Evolutionary conservation across 2,797 vertebrate species (phyloP), one percentile per base, ranked within the genome.

Genomic region (Acanthurus tractus): DNA sequence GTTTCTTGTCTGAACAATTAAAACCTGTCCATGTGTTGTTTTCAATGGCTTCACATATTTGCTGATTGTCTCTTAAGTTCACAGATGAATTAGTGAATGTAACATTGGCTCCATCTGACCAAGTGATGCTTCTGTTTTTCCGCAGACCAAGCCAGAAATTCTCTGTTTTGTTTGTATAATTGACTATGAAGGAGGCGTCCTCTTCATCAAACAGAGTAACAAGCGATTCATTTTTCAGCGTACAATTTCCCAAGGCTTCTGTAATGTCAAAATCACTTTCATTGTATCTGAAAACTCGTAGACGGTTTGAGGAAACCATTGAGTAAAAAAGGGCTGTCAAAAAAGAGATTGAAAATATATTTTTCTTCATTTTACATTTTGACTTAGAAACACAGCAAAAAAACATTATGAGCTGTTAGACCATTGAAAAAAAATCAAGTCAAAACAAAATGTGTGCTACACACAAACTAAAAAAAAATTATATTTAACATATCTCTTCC

Each of bases 191-290:
- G 0, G 0, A 0, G 0, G 0, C 3, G 0, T 91, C 87, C 0
- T 80, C 49, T 1, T 76, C 0, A 52, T 90, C 88, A 42, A 76
- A 89, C 38, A 88, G 1, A 54, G 87, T 92, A 18, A 81, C 42
- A 18, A 77, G 0, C 10, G 49, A 38, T 23, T 11, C 34, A 1
- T 6, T 0, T 0, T 0, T 1, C 0, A 0, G 0, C 0, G 0
- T 0, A 50, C 90, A 90, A 0, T 0, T 0, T 0, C 0, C 0
- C 2, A 0, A 0, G 0, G 11, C 0, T 2, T 8, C 0, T 0
- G 3, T 14, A 11, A 10, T 50, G 18, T 6, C 12, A 42, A 45
- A 5, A 1, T 46, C 4, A 0, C 15, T 46, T 11, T 17, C 6
- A 3, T 1, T 1, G 5, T 8, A 1, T 0, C 0, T 0, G 1